Base-by-base conservation (phyloP, 2,888 invertebrate species). In the Beris morrisii region DNA sequence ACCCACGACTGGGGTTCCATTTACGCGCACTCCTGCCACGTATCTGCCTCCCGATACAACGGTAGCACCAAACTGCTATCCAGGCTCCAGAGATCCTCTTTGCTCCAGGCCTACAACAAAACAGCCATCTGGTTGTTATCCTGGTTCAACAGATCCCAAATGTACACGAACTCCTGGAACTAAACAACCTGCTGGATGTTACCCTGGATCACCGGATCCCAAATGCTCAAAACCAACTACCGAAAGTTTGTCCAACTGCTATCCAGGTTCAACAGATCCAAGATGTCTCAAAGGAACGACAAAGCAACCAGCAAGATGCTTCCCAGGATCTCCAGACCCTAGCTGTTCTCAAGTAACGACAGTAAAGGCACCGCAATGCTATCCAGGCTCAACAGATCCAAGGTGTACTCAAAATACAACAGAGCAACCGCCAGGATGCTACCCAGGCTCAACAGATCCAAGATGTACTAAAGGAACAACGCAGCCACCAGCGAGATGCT, bases 381-480 rank as follows among this genome's bases (percentile, higher is more conserved):
- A 73, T 54, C 78, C 77, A 3, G 80, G 80, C 30, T 75, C 75
- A 3, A 74, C 70, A 0, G 79, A 79, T 66, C 75, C 78, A 1
- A 67, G 74, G 69, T 64, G 74, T 73, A 15, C 75, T 22, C 22
- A 22, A 22, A 3, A 22, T 1, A 2, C 22, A 22, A 22, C 73
- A 2, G 22, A 22, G 3, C 1, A 22, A 22, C 72, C 69, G 38
- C 74, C 73, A 12, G 67, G 68, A 4, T 79, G 79, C 61, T 78
- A 73, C 48, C 77, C 77, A 5, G 79, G 70, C 4, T 70, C 71
- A 7, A 15, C 76, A 0, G 79, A 81, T 64, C 79, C 79, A 0
- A 72, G 78, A 79, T 83, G 75, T 78, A 82, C 68, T 78, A 81
- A 31, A 15, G 15, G 9, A 12, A 52, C 64, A 64, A 44, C 53